Evolutionary conservation across 2,113 vertebrate species (phyloP).

Genomic region (Nipponia nippon): DNA sequence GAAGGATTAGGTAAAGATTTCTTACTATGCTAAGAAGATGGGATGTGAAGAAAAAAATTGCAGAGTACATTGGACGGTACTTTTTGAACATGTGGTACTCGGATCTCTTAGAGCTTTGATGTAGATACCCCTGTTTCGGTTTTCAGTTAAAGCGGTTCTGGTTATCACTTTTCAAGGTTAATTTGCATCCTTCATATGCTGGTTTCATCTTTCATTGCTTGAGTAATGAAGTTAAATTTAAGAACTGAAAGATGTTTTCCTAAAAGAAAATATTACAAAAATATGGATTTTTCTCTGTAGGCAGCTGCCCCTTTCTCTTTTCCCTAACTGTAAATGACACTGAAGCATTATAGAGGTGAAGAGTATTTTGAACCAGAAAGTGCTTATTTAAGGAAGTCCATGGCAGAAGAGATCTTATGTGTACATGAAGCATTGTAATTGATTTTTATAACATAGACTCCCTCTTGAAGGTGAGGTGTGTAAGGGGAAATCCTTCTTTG

Average conservation of each 20-base stretch:
- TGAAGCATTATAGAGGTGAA: background rate
- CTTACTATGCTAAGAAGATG: background rate
- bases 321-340: background rate
- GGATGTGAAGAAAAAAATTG: background rate
- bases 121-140: background rate
- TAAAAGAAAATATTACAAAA: accelerated
- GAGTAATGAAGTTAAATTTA: background rate
- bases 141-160: background rate
- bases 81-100: background rate
- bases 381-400: background rate
- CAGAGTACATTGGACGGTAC: background rate
- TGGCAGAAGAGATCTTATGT: background rate
- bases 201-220: background rate
- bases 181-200: background rate
- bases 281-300: background rate
- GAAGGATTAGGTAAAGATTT: background rate
- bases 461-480: background rate
- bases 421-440: background rate
- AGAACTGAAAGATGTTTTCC: background rate
- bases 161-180: background rate
- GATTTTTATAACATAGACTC: background rate
- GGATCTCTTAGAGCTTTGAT: background rate
- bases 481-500: background rate
- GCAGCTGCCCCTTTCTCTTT: background rate
- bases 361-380: background rate